Evolutionary conservation across 1,140 invertebrate species (phyloP), one percentile per base, ranked within the genome.

Genomic region (Campoletis sonorensis): DNA sequence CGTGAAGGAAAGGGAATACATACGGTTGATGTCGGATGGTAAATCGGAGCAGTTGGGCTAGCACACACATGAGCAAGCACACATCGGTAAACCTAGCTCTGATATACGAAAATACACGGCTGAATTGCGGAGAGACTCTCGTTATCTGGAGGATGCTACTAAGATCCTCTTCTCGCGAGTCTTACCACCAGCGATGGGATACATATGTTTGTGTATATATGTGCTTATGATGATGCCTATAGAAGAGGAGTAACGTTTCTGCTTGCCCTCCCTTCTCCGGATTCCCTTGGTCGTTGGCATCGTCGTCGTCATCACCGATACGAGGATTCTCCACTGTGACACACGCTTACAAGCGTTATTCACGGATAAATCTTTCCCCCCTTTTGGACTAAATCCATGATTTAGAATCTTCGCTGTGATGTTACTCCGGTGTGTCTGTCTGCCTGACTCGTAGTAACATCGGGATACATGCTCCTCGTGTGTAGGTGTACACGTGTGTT

Each of bases 301-400:
- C 79, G 70, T 64, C 67, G 54, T 61, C 67, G 79, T 71, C 70
- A 40, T 78, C 72, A 81, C 80, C 78, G 82, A 75, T 68, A 84
- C 80, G 80, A 79, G 80, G 75, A 83, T 79, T 80, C 79, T 68
- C 82, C 79, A 78, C 71, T 82, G 73, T 79, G 81, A 84, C 82
- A 67, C 82, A 80, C 83, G 81, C 83, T 81, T 80, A 75, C 77
- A 81, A 68, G 49, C 79, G 79, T 80, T 84, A 70, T 84, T 84
- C 67, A 81, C 64, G 72, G 78, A 73, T 83, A 84, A 84, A 84
- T 83, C 84, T 77, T 71, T 54, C 68, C 51, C 68, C 15, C 87
- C 89, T 87, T 86, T 91, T 92, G 90, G 89, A 92, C 91, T 90
- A 92, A 93, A 93, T 92, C 91, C 91, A 90, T 92, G 92, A 91